Conservation (phyloP, 2,797 vertebrate species). For the Lacerta agilis region DNA sequence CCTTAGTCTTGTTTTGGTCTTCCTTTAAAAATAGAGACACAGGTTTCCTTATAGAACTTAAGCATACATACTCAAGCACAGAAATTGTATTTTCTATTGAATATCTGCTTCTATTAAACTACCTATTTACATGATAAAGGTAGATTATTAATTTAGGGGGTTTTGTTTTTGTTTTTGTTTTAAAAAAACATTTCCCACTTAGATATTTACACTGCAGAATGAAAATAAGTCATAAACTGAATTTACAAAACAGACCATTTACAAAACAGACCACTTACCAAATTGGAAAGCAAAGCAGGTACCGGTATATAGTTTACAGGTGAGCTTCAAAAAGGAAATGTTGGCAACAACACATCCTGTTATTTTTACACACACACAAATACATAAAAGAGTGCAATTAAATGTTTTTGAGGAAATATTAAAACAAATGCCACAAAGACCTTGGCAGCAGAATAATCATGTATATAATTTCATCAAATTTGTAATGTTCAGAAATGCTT, state of each 20-base stretch:
- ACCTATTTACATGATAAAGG: background rate
- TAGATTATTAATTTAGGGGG: background rate
- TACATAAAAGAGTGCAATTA: background rate
- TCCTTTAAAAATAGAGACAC: background rate
- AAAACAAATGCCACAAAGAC: background rate
- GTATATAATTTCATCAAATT: background rate
- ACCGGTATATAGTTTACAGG: background rate
- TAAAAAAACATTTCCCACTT: conserved; percentile 8
- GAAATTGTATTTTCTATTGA: conserved; percentile 19
- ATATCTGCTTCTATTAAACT: conserved; percentile 9
- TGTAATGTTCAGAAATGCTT: background rate
- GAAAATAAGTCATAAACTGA: conserved; percentile 23
- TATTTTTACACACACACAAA: background rate
- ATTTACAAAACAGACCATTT: conserved; percentile 34
- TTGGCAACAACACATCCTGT: background rate
- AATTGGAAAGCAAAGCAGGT: conserved; percentile 18
- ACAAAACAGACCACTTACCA: conserved; percentile 31
- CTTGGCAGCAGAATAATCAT: background rate
- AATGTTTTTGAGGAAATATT: background rate
- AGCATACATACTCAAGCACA: background rate
- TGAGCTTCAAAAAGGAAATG: background rate
- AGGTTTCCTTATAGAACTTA: background rate
- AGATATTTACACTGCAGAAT: background rate
- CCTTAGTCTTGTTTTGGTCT: too few relatives aligned
- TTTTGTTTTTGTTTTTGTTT: background rate